Base-by-base conservation (phyloP, 2,888 invertebrate genomes). In the Nomada goodeniana region DNA sequence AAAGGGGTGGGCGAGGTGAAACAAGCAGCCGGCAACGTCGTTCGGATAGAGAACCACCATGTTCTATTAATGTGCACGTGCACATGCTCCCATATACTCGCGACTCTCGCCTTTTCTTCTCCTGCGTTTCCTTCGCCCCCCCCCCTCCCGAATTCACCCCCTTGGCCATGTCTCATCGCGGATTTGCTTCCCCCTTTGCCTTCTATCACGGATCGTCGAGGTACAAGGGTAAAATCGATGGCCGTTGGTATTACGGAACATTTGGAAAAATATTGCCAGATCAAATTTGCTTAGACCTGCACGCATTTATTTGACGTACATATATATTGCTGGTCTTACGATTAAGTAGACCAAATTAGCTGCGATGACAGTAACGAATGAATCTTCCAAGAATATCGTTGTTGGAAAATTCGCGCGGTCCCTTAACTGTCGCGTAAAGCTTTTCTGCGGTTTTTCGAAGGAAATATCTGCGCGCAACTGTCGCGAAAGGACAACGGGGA, bases 31-130 rank as follows among this genome's bases (percentile, higher is more conserved):
- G 36, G 61, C 76, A 63, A 47, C 79, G 77, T 82, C 78, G 67
- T 83, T 70, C 80, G 83, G 77, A 26, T 15, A 72, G 65, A 77
- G 83, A 89, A 86, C 83, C 84, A 84, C 73, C 83, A 77, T 85
- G 86, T 91, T 90, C 90, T 89, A 90, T 90, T 91, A 91, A 91
- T 89, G 90, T 88, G 88, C 91, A 89, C 87, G 85, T 90, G 86
- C 82, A 79, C 82, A 79, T 80, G 78, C 84, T 88, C 83, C 80
- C 87, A 86, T 82, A 82, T 86, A 64, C 53, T 47, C 61, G 68
- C 72, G 52, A 55, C 44, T 63, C 36, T 10, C 44, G 0, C 61
- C 44, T 53, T 20, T 44, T 7, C 36, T 36, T 36, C 36, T 36
- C 36, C 7, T 7, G 36, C 36, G 36, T 36, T 36, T 36, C 36